phyloP scores from a whole-genome alignment of 1,140 invertebrate species.

The Gryllus bimaculatus region DNA sequence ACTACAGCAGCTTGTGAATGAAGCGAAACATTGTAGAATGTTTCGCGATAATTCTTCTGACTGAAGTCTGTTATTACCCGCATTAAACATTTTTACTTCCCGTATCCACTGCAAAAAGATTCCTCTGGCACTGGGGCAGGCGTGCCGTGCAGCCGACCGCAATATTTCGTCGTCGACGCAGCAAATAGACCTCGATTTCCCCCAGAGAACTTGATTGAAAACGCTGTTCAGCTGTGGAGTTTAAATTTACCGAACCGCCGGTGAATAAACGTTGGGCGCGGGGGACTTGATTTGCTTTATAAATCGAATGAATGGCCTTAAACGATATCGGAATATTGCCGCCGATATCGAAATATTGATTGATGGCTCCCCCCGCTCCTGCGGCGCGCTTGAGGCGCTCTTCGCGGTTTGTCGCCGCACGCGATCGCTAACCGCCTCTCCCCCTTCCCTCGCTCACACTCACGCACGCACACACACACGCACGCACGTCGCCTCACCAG shows the following conservation, averaged over 20 bases:
- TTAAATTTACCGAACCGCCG: not conserved
- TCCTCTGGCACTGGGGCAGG: too few relatives aligned
- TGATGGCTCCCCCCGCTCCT: not conserved
- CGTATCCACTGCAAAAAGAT: too few relatives aligned
- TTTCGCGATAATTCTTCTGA: too few relatives aligned
- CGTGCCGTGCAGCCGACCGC: too few relatives aligned
- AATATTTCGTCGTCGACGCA: not conserved
- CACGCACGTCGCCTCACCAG: not conserved
- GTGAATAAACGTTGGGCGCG: not conserved
- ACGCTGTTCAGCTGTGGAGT: not conserved
- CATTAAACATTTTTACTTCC: too few relatives aligned
- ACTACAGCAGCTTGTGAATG: too few relatives aligned
- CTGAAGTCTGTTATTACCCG: too few relatives aligned
- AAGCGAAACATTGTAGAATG: too few relatives aligned
- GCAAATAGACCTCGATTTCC: not conserved
- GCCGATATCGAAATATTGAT: slow-evolving; percentile 1
- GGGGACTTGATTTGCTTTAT: not conserved
- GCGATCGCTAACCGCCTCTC: not conserved
- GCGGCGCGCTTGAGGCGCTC: too few relatives aligned
- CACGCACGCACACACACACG: not conserved
- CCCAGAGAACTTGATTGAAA: not conserved
- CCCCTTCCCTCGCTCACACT: not conserved
- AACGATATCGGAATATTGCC: not conserved
- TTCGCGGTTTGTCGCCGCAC: too few relatives aligned
- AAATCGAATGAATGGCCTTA: not conserved